Conservation (phyloP, 2,113 vertebrate genomes). For the Cynocephalus volans region DNA sequence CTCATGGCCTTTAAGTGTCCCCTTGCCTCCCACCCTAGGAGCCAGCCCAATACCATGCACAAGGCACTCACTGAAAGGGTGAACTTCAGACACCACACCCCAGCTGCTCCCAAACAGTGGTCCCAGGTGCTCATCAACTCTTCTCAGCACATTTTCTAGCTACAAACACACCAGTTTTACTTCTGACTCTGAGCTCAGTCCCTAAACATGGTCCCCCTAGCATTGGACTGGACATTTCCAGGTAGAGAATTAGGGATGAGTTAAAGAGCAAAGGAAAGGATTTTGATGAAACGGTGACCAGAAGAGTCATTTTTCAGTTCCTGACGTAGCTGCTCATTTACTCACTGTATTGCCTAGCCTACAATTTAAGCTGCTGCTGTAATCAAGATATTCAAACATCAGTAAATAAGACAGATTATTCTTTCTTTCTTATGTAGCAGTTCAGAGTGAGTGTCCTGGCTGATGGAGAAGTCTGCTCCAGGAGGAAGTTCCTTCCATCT, state of each 20-base stretch:
- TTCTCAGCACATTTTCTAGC: neutral
- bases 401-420: neutral
- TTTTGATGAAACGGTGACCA: neutral
- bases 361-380: neutral
- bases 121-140: neutral
- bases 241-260: neutral
- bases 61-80: neutral
- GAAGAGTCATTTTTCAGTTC: neutral
- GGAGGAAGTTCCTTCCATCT: neutral
- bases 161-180: neutral
- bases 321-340: neutral
- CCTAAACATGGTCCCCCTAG: neutral
- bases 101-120: neutral
- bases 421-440: neutral
- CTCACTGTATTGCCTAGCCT: too few relatives aligned
- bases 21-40: neutral
- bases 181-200: neutral
- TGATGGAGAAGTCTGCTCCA: neutral
- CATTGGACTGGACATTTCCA: neutral
- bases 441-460: neutral
- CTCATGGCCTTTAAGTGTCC: neutral
- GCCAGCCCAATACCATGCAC: neutral
- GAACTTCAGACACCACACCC: neutral
- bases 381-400: neutral
- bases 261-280: constrained; percentile 14